These are phyloP conservation scores for Mormyrus proboscirostris DNA, from an alignment of 2,797 vertebrate genomes.

Conservation along the genomic window DNA sequence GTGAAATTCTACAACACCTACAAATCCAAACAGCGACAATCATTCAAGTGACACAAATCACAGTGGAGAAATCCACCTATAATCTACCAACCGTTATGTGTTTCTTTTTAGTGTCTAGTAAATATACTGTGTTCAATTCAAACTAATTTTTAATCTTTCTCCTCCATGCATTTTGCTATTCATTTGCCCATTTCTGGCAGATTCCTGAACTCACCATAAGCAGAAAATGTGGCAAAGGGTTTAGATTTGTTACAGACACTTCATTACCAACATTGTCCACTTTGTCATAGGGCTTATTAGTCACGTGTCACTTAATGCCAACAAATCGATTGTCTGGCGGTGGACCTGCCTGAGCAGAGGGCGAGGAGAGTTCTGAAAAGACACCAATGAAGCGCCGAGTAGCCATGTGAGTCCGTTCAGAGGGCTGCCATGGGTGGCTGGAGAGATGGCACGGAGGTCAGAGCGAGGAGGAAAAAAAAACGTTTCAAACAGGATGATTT, in stretches of 20 bases:
- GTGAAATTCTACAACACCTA: neutral
- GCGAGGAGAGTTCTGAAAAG: neutral
- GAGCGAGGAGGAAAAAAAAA: conserved; percentile 44
- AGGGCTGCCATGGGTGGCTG: conserved; percentile 26
- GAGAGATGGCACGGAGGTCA: conserved; percentile 26
- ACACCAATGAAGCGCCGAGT: neutral
- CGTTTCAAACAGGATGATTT: conserved; percentile 50
- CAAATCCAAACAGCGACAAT: neutral
- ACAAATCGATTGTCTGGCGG: neutral
- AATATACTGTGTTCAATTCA: neutral
- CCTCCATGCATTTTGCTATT: neutral
- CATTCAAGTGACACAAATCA: neutral
- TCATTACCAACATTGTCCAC: neutral
- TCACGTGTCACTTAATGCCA: conserved; percentile 1
- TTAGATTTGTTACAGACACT: neutral
- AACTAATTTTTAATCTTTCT: neutral
- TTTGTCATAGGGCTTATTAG: neutral
- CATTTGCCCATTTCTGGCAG: neutral
- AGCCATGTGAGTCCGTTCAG: neutral
- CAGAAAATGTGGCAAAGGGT: neutral
- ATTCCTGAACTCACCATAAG: neutral
- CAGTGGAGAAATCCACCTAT: neutral
- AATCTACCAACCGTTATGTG: neutral
- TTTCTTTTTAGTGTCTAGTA: neutral
- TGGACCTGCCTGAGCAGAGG: neutral